Conservation (phyloP, 2,888 invertebrate genomes). For the Drosophila anomelani region DNA sequence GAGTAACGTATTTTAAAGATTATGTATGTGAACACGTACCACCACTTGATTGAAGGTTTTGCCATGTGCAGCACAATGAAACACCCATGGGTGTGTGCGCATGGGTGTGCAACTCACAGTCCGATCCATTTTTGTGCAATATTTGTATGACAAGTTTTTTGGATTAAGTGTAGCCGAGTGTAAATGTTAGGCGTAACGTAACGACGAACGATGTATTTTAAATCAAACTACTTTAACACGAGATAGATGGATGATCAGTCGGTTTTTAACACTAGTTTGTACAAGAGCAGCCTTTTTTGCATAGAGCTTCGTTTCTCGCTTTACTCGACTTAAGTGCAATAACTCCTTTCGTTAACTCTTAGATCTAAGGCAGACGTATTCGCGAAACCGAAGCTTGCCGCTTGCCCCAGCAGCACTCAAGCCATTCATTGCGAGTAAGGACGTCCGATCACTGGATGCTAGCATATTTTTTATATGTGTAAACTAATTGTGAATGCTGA, state of each 20-base stretch:
- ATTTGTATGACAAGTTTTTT: conserved; percentile 81
- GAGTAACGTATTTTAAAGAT: conserved; percentile 57
- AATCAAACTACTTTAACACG: conserved; percentile 37
- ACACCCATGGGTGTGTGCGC: conserved; percentile 24
- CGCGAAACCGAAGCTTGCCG: conserved; percentile 24
- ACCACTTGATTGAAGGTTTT: conserved; percentile 74
- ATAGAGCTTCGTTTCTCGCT: conserved; percentile 69
- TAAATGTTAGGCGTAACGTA: conserved; percentile 48
- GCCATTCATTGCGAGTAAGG: conserved; percentile 17
- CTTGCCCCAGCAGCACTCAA: conserved; percentile 25
- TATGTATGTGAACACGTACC: conserved; percentile 68
- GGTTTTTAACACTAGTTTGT: conserved; percentile 75
- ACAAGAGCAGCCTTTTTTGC: conserved; percentile 77
- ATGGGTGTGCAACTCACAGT: conserved; percentile 73
- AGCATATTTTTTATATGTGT: conserved; percentile 79
- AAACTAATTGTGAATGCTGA: conserved; percentile 74
- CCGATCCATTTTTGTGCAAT: conserved; percentile 82
- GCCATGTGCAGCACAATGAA: conserved; percentile 52
- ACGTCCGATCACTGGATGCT: conserved; percentile 58
- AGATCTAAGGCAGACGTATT: conserved; percentile 43
- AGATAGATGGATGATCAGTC: conserved; percentile 45
- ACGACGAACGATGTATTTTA: conserved; percentile 53
- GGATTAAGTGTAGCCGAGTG: conserved; percentile 59
- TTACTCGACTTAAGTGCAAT: conserved; percentile 74
- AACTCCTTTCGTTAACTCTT: conserved; percentile 69